Evolutionary conservation across 1,140 invertebrate genomes (phyloP).

Genomic region (Goniozus legneri): DNA sequence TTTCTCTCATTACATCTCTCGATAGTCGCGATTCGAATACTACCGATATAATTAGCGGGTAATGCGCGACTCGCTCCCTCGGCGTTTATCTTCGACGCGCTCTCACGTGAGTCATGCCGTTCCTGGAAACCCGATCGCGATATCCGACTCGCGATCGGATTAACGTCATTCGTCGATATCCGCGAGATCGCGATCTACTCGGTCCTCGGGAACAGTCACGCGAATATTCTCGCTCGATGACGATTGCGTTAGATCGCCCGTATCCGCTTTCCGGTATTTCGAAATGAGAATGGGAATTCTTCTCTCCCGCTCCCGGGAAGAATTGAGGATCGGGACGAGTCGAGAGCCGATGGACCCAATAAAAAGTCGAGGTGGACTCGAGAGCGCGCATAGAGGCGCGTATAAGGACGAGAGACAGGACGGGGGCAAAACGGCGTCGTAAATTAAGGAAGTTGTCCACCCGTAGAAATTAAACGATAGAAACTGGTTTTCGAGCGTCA

Average conservation of each 20-base stretch:
- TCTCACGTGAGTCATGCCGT: no score
- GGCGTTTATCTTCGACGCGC: no score
- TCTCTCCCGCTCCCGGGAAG: not conserved
- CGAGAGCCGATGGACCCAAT: conserved; percentile 41
- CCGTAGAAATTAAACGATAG: conserved; percentile 50
- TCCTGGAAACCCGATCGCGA: no score
- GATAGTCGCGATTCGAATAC: no score
- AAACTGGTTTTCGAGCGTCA: conserved; percentile 47
- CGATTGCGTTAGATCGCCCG: not conserved
- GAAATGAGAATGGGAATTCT: not conserved
- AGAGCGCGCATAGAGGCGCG: not conserved
- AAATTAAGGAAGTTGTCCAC: conserved; percentile 49
- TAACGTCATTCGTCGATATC: no score
- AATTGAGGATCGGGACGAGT: conserved; percentile 14
- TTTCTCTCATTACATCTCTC: no score
- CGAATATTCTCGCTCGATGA: no score
- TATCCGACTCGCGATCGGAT: no score
- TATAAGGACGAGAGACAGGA: conserved; percentile 8
- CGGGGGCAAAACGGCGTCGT: conserved; percentile 34
- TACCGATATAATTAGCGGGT: no score
- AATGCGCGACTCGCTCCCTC: no score
- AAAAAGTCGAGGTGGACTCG: conserved; percentile 46
- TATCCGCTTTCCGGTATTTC: not conserved
- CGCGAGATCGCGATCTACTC: no score
- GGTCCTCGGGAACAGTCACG: no score